Percentiles rank a stretch among this genome's conserved stretches.
phyloP scores from a whole-genome alignment of 2,888 invertebrate genomes.

The Cataglyphis altisquamis region DNA sequence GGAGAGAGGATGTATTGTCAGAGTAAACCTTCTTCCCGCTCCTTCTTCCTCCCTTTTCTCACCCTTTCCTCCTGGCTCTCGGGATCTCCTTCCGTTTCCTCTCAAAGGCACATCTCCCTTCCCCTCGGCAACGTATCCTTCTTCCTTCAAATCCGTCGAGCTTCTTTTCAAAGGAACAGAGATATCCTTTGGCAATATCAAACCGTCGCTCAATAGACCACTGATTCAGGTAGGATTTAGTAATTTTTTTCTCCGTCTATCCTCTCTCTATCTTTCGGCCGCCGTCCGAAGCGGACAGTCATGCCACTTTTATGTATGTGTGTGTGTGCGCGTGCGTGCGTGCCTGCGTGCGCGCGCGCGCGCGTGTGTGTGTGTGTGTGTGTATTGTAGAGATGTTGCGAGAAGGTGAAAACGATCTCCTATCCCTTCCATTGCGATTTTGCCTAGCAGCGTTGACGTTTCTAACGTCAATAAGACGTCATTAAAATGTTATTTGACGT shows the following conservation, averaged over 20 bases:
- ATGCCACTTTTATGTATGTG: slow-evolving; percentile 40
- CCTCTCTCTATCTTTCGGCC: slow-evolving; percentile 8
- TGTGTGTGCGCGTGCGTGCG: background rate
- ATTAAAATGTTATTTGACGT: too few species aligned
- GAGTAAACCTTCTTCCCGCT: slow-evolving; percentile 77
- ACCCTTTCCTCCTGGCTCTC: slow-evolving; percentile 44
- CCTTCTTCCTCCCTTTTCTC: slow-evolving; percentile 52
- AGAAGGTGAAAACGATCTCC: slow-evolving; percentile 50
- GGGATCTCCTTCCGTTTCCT: slow-evolving; percentile 47
- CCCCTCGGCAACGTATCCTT: slow-evolving; percentile 52
- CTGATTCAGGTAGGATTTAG: slow-evolving; percentile 80
- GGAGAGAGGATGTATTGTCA: slow-evolving; percentile 81
- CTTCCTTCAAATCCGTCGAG: slow-evolving; percentile 65
- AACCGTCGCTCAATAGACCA: slow-evolving; percentile 79
- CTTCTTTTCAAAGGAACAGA: slow-evolving; percentile 75
- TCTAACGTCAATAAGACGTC: too few species aligned
- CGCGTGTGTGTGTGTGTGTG: background rate
- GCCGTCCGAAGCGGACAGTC: slow-evolving; percentile 58
- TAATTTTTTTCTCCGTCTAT: slow-evolving; percentile 73
- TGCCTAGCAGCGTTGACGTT: slow-evolving; percentile 51
- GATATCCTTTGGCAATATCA: slow-evolving; percentile 80
- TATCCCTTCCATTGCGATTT: slow-evolving; percentile 51
- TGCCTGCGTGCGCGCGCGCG: too few species aligned
- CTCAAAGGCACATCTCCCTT: slow-evolving; percentile 46
- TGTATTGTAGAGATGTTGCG: slow-evolving; percentile 11